phyloP scores from a whole-genome alignment of 2,113 vertebrate genomes.

The Prietella phreatophila region DNA sequence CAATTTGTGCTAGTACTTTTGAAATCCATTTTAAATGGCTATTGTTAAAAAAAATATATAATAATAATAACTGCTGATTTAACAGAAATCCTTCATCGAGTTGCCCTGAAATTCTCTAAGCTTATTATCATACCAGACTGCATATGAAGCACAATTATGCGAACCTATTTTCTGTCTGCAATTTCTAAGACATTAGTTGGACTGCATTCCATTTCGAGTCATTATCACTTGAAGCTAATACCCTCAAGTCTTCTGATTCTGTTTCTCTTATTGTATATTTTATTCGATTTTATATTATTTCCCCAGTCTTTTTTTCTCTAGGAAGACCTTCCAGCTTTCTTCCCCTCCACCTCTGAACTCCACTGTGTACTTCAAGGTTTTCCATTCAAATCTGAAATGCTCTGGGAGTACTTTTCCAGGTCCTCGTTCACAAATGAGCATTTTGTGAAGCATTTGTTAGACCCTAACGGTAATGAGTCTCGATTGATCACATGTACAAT shows the following conservation, averaged over 20 bases:
- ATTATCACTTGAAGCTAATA: not conserved
- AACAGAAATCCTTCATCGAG: conserved; percentile 17
- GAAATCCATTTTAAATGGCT: conserved; percentile 26
- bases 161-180: conserved; percentile 12
- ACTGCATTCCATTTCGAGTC: conserved; percentile 15
- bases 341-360: not conserved
- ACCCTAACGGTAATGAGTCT: too few species aligned
- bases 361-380: not conserved
- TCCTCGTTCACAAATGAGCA: not conserved
- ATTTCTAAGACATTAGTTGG: not conserved
- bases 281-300: not conserved
- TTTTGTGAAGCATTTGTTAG: not conserved
- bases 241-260: not conserved
- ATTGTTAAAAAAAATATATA: not conserved
- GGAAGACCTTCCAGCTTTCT: not conserved
- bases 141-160: conserved; percentile 10
- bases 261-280: not conserved
- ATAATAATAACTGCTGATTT: not conserved
- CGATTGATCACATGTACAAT: too few species aligned
- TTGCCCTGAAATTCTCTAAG: conserved; percentile 4
- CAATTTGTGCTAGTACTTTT: not conserved
- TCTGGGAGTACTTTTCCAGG: not conserved
- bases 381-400: not conserved
- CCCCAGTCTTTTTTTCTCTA: not conserved
- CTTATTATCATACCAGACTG: conserved; percentile 8